Evolutionary conservation across 2,888 invertebrate species (phyloP), one percentile per base, ranked within the genome.

Genomic region (Ryuthela nishihirai): DNA sequence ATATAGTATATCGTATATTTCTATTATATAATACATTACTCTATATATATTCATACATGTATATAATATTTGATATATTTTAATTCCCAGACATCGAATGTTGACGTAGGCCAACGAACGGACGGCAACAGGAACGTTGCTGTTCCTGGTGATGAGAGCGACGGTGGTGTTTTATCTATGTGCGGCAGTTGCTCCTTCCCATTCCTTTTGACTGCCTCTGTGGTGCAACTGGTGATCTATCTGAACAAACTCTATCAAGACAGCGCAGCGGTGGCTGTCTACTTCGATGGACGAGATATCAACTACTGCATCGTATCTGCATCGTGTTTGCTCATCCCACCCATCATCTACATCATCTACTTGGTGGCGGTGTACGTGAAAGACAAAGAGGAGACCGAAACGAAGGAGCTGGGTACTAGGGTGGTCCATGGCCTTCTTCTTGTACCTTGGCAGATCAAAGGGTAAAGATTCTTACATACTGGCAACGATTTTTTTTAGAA

Each of bases 381-480:
- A 25, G 62, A 62, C n/a, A 56, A 60, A 7, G 53, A 58, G 23
- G 46, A 58, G 6, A 26, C 59, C 6, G 60, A 64, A 15, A 3
- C 32, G 0, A 62, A 53, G 4, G 60, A 59, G 23, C 48, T 65
- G 6, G 55, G 56, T 2, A 67, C 64, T 1, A 62, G 52, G 35
- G 45, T 66, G 10, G 64, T 67, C 4, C 56, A 67, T n/a, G 66
- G 66, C 18, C 17, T 64, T 25, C 32, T 67, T 10, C 42, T 65
- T 18, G 53, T 65, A n/a, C 64, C 65, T n/a, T 66, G 66, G 67
- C 67, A 67, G 40, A 67, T 67, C n/a, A 66, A 67, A 46, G 55
- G 66, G 54, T 65, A 43, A 0, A 15, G 9, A 35, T 17, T 12
- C 20, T 24, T n/a, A 34, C n/a, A 29, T 29, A 4, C 29, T 43